Conservation (phyloP, 2,113 vertebrate species). For the Scolopax mira region DNA sequence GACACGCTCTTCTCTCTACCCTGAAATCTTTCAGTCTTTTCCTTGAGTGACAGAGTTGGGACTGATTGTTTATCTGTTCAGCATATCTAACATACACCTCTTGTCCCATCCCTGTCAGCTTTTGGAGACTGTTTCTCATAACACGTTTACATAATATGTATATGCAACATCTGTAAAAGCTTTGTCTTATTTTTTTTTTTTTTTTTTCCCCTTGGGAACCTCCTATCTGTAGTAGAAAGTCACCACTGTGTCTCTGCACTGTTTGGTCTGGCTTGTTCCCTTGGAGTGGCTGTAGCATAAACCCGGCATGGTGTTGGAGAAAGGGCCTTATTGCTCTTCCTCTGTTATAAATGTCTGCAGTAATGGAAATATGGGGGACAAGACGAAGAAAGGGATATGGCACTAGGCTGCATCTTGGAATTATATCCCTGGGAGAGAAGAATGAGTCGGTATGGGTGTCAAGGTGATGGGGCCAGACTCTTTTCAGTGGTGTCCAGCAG, state of each 20-base stretch:
- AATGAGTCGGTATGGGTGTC: no score
- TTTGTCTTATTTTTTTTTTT: background rate
- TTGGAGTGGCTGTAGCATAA: background rate
- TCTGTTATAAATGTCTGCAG: background rate
- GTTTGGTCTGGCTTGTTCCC: background rate
- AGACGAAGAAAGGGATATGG: background rate
- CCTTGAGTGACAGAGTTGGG: background rate
- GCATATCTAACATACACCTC: background rate
- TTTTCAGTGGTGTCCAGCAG: no score
- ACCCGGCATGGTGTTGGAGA: background rate
- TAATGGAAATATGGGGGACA: background rate
- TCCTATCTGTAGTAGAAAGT: background rate
- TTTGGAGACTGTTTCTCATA: background rate
- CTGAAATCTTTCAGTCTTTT: background rate
- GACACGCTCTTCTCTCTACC: background rate
- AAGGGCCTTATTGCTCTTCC: background rate
- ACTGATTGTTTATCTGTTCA: background rate
- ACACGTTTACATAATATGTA: background rate
- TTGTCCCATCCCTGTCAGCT: background rate
- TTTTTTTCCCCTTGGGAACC: background rate
- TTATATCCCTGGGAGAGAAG: background rate
- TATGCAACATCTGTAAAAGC: background rate
- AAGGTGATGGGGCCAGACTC: no score
- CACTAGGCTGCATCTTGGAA: background rate
- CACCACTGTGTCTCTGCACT: fast-evolving